Percentiles rank a stretch among this genome's conserved stretches.
Conservation (phyloP, 2,797 vertebrate genomes). For the Spinus pinus region DNA sequence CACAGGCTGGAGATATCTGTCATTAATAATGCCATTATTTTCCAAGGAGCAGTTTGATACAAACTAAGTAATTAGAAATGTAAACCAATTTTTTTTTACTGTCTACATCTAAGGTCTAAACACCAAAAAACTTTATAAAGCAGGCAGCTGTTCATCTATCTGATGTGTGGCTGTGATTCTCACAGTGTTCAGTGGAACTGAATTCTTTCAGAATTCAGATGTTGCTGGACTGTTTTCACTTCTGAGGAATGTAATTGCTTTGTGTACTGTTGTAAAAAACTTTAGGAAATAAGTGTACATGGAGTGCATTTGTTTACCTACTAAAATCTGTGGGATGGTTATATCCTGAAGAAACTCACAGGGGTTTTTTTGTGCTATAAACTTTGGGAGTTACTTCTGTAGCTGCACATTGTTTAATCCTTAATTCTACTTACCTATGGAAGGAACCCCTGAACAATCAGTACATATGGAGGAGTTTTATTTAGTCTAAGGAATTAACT, state of each 20-base stretch:
- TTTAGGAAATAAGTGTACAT: background rate
- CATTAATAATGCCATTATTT: background rate
- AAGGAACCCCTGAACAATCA: background rate
- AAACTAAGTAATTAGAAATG: background rate
- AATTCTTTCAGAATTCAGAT: background rate
- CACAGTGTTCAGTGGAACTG: background rate
- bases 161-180: background rate
- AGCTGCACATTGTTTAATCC: background rate
- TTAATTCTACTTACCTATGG: background rate
- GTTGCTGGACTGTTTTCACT: background rate
- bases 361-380: rapidly evolving
- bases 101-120: background rate
- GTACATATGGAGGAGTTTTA: background rate
- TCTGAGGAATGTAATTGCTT: background rate
- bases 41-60: background rate
- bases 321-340: background rate
- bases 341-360: background rate
- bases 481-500: background rate
- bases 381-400: background rate
- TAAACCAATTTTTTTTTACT: background rate
- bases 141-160: background rate
- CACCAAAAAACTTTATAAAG: background rate
- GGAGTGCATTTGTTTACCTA: background rate
- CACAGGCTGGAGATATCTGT: background rate
- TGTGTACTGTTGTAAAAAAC: background rate